Evolutionary conservation across 2,113 vertebrate genomes (phyloP), one percentile per base, ranked within the genome.

Genomic region (Panthera leo): DNA sequence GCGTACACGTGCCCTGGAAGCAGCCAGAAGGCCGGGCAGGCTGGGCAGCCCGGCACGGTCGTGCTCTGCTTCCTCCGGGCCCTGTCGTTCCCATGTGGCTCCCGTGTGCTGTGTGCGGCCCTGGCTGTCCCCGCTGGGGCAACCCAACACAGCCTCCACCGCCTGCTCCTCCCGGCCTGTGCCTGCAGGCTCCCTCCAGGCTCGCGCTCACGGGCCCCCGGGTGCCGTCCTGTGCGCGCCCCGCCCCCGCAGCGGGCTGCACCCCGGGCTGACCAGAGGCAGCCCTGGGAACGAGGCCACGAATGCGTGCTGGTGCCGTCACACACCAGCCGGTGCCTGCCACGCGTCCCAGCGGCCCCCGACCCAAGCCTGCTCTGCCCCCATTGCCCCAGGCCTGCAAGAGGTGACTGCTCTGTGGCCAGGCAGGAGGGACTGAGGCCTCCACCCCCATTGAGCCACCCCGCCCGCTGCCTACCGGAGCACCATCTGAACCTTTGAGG

Each of bases 241-340:
- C 51, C 6, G 7, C 23, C 29, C 48, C 14, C n/a, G 12, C 53
- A 16, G 55, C 1, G 0, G 88, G 36, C 14, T 8, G 42, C n/a
- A 29, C 34, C 16, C 42, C 5, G 42, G 19, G 21, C 23, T 3
- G 5, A 53, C 73, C 1, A 5, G 23, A 39, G 71, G 19, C 48
- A 3, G 36, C 5, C 3, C 55, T 29, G 13, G 11, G 7, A 63
- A 39, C 0, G 12, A 29, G 16, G 65, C 25, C 14, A 18, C 13
- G 4, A 55, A 16, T 5, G 5, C 1, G 0, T 10, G 5, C 3
- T 25, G n/a, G 18, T 2, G 5, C 70, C 7, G 1, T 7, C 55
- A 0, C 29, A 23, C 14, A 16, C n/a, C 6, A 25, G 5, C 36
- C 4, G 0, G 21, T 8, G 5, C 45, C 73, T 19, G 8, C 29